Percentiles rank a stretch among this genome's conserved stretches.
Conservation (phyloP, 53 echinoderm and acorn worm genomes). For the Antedon mediterranea region DNA sequence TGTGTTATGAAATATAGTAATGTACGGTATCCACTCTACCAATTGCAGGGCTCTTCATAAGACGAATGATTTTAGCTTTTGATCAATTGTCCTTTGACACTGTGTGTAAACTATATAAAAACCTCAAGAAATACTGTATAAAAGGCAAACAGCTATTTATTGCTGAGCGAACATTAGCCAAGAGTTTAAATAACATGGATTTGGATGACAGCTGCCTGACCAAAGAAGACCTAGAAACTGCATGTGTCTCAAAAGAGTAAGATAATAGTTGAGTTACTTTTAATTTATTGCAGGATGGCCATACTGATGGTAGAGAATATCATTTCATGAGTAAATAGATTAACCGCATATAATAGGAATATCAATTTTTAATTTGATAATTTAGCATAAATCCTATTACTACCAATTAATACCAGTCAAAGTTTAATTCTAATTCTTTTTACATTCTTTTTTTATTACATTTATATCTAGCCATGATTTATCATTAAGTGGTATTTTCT, state of each 20-base stretch:
- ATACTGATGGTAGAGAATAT: no score
- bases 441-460: background rate
- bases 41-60: slow-evolving; percentile 67
- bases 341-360: no score
- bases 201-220: slow-evolving; percentile 17
- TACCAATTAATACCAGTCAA: no score
- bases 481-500: slow-evolving; percentile 44
- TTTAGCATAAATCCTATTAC: no score
- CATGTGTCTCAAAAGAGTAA: background rate
- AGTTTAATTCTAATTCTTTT: no score
- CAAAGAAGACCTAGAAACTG: background rate
- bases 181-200: slow-evolving; percentile 20
- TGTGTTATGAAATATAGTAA: no score
- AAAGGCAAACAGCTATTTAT: background rate
- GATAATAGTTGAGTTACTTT: no score
- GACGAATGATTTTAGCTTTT: slow-evolving; percentile 78
- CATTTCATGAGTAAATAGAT: no score
- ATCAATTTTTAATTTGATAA: no score
- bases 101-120: slow-evolving; percentile 50
- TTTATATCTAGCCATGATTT: slow-evolving; percentile 26
- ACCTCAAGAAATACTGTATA: slow-evolving; percentile 32
- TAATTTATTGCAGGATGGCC: no score
- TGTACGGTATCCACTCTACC: no score
- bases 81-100: slow-evolving; percentile 88
- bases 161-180: background rate